A percentile compares a stretch with the other conserved stretches of the same genome.
These are phyloP conservation scores for Leuciscus waleckii DNA, from an alignment of 2,797 vertebrate species.

Conservation along the genomic window DNA sequence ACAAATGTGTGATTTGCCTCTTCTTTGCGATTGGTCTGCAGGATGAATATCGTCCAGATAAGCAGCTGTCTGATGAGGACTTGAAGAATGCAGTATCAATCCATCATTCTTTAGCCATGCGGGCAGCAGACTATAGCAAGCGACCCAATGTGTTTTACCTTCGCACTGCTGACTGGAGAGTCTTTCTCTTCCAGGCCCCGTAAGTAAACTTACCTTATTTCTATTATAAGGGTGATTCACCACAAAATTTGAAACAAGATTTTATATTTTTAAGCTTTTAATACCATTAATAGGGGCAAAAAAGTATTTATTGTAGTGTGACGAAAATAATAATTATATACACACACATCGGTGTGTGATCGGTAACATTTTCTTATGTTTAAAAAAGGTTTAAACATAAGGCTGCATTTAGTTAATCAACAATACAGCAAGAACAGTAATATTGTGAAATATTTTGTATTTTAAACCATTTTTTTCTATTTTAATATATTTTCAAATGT, in stretches of 20 bases:
- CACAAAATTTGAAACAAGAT: not conserved
- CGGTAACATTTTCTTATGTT: not conserved
- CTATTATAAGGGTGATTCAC: not conserved
- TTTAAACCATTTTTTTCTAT: not conserved
- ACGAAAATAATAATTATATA: not conserved
- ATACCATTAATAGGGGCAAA: not conserved
- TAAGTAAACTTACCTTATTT: conserved; percentile 73
- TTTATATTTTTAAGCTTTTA: not conserved
- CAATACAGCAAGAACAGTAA: no score
- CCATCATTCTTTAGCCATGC: conserved; percentile 92
- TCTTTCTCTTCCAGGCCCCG: conserved; percentile 96
- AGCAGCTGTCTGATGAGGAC: conserved; percentile 88
- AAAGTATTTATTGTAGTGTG: not conserved
- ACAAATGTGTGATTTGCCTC: not conserved
- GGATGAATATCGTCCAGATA: conserved; percentile 91
- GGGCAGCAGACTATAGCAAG: conserved; percentile 94
- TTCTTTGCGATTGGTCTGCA: conserved; percentile 67
- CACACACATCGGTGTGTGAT: not conserved
- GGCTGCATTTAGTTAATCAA: no score
- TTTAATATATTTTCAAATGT: not conserved
- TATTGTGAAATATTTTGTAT: not conserved
- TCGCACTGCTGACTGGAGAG: conserved; percentile 96
- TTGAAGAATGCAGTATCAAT: conserved; percentile 95
- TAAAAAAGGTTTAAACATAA: no score
- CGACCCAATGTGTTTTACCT: conserved; percentile 96